Conservation (phyloP, 2,888 invertebrate genomes). For the Clanis bilineata region DNA sequence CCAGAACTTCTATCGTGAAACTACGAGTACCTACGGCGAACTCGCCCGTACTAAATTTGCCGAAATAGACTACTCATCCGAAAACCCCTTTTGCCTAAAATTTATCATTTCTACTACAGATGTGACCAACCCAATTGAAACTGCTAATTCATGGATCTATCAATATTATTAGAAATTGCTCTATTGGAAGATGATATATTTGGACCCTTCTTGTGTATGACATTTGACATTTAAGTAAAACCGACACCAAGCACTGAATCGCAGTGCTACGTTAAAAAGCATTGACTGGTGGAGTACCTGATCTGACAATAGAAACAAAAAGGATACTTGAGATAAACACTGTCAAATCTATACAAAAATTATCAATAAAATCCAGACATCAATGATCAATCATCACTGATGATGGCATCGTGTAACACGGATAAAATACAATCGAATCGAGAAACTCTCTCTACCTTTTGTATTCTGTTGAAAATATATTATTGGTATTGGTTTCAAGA, state of each 20-base stretch:
- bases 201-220: neutral
- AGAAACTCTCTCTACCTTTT: no score
- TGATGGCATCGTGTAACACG: no score
- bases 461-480: no score
- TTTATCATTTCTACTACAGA: neutral
- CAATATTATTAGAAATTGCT: neutral
- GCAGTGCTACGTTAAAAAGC: no score
- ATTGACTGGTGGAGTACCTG: no score
- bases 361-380: no score
- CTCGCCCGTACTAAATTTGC: neutral
- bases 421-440: no score
- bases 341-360: no score
- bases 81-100: slow-evolving; percentile 1
- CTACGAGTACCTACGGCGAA: neutral
- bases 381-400: no score
- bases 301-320: no score
- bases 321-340: no score
- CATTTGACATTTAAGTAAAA: neutral
- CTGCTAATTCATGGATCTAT: neutral
- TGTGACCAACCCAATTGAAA: slow-evolving; percentile 3
- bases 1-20: neutral
- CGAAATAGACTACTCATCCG: neutral
- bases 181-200: neutral
- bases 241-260: no score
- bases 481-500: neutral